These are phyloP conservation scores for Taxidea taxus DNA, from an alignment of 2,113 vertebrate genomes.

Conservation along the genomic window DNA sequence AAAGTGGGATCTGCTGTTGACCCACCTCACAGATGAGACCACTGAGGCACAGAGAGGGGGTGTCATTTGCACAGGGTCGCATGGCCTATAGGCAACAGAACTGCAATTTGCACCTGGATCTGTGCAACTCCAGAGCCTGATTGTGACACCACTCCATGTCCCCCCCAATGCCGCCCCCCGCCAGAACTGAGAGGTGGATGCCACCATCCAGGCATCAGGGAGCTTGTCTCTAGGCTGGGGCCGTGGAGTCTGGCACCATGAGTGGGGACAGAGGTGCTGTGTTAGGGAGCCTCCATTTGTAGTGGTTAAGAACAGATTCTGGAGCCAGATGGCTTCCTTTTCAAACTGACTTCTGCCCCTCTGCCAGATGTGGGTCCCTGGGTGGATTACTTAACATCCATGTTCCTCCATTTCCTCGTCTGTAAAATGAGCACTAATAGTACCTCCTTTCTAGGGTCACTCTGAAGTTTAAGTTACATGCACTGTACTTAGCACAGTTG, in stretches of 20 bases:
- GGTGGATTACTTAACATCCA: background rate
- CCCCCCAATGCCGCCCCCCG: background rate
- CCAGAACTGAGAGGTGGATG: background rate
- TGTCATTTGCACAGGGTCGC: background rate
- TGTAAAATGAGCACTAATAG: background rate
- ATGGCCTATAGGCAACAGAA: background rate
- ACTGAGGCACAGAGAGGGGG: background rate
- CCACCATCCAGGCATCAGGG: background rate
- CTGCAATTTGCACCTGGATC: background rate
- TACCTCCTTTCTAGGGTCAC: background rate
- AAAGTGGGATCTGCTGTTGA: background rate
- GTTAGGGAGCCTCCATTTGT: fast-evolving
- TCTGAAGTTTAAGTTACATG: background rate
- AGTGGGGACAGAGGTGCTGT: background rate
- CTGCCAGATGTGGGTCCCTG: background rate
- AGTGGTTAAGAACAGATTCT: background rate
- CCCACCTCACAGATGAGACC: background rate
- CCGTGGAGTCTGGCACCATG: fast-evolving
- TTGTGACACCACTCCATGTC: background rate
- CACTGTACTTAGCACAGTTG: background rate
- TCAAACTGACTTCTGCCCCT: background rate
- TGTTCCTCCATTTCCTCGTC: background rate
- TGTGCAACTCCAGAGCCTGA: background rate
- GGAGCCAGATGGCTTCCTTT: background rate
- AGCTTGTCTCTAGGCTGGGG: background rate